These are phyloP conservation scores for Ormyrus labotus DNA, from an alignment of 2,888 invertebrate species.

Conservation along the genomic window DNA sequence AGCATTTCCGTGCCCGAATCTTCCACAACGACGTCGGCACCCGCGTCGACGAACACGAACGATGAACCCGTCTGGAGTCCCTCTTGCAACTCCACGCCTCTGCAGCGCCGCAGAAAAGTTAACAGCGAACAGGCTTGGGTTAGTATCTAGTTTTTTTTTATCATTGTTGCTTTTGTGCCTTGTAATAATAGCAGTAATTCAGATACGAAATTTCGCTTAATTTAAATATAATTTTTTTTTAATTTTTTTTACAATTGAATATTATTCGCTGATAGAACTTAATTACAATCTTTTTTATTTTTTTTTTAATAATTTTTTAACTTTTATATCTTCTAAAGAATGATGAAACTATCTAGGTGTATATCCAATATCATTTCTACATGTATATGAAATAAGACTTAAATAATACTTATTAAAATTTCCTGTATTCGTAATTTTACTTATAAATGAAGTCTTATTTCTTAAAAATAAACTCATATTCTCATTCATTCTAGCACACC, in stretches of 20 bases:
- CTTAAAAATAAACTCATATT: neutral
- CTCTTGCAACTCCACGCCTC: conserved; percentile 69
- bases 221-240: too few species aligned
- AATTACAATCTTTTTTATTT: too few species aligned
- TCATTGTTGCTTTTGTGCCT: neutral
- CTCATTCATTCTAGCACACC: conserved; percentile 6
- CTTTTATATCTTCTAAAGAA: too few species aligned
- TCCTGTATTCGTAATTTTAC: too few species aligned
- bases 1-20: conserved; percentile 69
- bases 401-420: too few species aligned
- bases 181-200: neutral
- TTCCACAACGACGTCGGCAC: conserved; percentile 47
- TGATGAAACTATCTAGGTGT: too few species aligned
- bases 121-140: conserved; percentile 63
- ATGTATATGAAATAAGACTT: too few species aligned
- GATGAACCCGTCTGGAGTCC: conserved; percentile 65
- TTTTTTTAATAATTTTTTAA: too few species aligned
- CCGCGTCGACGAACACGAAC: neutral
- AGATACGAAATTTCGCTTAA: too few species aligned
- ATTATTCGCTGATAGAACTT: too few species aligned
- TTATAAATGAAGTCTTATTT: neutral
- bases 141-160: neutral
- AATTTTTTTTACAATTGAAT: too few species aligned
- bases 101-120: conserved; percentile 59
- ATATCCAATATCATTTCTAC: too few species aligned